These are phyloP conservation scores for Mycteria americana DNA, from an alignment of 2,797 vertebrate species.

Conservation along the genomic window DNA sequence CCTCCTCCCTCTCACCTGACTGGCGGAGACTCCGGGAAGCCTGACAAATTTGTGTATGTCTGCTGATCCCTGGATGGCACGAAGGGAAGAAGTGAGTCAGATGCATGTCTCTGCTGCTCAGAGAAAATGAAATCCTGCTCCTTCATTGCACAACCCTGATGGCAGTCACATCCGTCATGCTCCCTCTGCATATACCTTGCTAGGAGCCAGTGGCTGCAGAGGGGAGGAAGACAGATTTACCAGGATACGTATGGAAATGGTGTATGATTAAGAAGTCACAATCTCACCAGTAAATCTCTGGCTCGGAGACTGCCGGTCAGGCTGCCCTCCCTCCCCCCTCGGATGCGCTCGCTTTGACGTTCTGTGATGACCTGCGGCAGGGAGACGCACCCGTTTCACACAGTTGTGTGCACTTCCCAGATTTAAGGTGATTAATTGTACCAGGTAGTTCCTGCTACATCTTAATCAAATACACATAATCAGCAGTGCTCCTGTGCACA, in stretches of 20 bases:
- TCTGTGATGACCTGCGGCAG: rapidly evolving
- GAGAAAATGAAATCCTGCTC: neutral
- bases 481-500: neutral
- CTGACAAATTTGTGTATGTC: neutral
- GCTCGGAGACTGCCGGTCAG: neutral
- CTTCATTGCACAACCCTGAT: neutral
- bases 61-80: conserved; percentile 7
- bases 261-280: neutral
- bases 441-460: conserved; percentile 21
- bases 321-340: neutral
- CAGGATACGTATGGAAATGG: neutral
- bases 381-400: neutral
- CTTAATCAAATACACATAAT: neutral
- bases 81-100: conserved; percentile 37
- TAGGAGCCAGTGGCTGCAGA: neutral
- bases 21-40: neutral
- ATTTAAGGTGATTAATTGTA: conserved; percentile 10
- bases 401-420: neutral
- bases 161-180: neutral
- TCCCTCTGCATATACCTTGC: neutral
- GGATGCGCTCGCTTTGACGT: neutral
- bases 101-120: neutral
- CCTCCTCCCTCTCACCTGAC: conserved; percentile 54
- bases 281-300: neutral
- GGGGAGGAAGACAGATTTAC: neutral